Evolutionary conservation across 2,113 vertebrate genomes (phyloP), one percentile per base, ranked within the genome.

Genomic region (Rhegmatorhina hoffmannsi): DNA sequence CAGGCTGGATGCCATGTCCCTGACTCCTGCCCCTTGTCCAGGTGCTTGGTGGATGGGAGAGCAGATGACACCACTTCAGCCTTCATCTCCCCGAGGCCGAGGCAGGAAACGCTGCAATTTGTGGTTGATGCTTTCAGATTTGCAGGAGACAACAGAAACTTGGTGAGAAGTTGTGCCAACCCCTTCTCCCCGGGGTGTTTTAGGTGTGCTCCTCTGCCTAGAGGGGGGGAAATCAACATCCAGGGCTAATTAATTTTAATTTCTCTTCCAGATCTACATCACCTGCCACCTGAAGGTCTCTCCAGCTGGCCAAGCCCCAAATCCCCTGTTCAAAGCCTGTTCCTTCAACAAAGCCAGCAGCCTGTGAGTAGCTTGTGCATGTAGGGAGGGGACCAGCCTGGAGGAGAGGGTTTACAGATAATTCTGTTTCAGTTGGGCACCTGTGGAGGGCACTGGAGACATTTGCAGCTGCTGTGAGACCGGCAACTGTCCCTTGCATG

Each of bases 381-480:
- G 1, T 3, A 10, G 31, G 49, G 46, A 49, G 33, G 62, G 76
- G 59, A 24, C 4, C 33, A 79, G 68, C 12, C 29, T 26, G 9
- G 40, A 55, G 55, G 17, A 56, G 23, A 44, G 3, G 28, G 9
- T 11, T 85, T 15, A 90, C 3, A 7, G 43, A 16, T 31, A 8
- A 7, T 38, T 70, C 43, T n/a, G 4, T 89, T 87, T 29, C 87
- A 96, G 96, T 0, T 96, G 96, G 96, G 28, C 34, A 67, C 89
- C 94, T 2, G 74, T 96, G 80, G 95, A 96, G 84, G 96, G 96
- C 13, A 84, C 91, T 29, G 94, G 75, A 44, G 90, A 94, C 49
- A 90, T 96, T 79, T 97, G 96, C 44, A 91, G 90, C 72, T 97
- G 95, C 85, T 96, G 96, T 60, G 96, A 96, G n/a, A 88, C 76